Evolutionary conservation across 1,140 invertebrate genomes (phyloP), one percentile per base, ranked within the genome.

Genomic region (Whitmania pigra): DNA sequence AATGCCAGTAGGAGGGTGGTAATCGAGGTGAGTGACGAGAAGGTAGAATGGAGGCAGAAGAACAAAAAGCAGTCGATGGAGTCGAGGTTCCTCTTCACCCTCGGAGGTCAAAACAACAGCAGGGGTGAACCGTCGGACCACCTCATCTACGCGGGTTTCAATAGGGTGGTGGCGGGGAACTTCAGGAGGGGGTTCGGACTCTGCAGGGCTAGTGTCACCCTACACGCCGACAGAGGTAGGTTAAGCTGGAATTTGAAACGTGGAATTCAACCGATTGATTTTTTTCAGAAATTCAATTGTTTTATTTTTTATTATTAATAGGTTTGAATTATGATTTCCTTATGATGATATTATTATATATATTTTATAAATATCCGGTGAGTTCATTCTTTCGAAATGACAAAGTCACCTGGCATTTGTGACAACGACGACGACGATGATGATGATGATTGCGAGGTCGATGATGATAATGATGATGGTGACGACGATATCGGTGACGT

Each of bases 61-160:
- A 76, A 76, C 7, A 49, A 31, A 27, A 76, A 76, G 43, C 76
- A 78, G 72, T 77, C 73, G 67, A 73, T 80, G 67, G 77, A 80
- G 71, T 80, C 80, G 6, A 75, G 76, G 49, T 80, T 76, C 73
- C 69, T 81, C 55, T 80, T 77, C 72, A 79, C 76, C 4, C 72
- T 80, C 20, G 75, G 73, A n/a, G 78, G 77, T 11, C 78, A 79
- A 54, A 70, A 77, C 31, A 72, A 79, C 0, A 43, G 73, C 25
- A 76, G 76, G 66, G 80, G 79, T 29, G 40, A 66, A 25, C 53
- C 55, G 20, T 54, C 69, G 36, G 77, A 78, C 54, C 71, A 76
- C 67, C 67, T 75, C 71, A 71, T 82, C 13, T 82, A 78, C 74
- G 77, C 77, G 27, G 80, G 78, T 2, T 78, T 82, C 69, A 82